These are phyloP conservation scores for Drosophila nigromelanica DNA, from an alignment of 1,140 invertebrate genomes.

Conservation along the genomic window DNA sequence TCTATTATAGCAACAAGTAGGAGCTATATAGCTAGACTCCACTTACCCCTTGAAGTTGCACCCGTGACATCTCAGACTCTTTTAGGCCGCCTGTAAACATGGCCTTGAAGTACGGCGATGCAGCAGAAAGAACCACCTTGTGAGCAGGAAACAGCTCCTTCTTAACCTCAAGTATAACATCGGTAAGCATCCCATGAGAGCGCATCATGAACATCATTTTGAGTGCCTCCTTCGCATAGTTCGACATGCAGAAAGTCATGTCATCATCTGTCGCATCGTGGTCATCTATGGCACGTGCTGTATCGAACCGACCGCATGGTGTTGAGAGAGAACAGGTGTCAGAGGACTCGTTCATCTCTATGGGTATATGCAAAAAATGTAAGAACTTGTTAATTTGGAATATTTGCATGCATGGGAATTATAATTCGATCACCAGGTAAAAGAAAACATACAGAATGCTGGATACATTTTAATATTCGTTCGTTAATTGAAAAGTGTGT, in stretches of 20 bases:
- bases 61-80: slow-evolving; percentile 93
- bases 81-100: slow-evolving; percentile 96
- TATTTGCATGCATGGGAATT: too few relatives aligned
- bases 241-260: slow-evolving; percentile 94
- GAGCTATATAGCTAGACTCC: slow-evolving; percentile 24
- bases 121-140: slow-evolving; percentile 95
- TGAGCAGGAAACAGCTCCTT: slow-evolving; percentile 94
- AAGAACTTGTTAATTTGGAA: background rate
- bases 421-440: too few relatives aligned
- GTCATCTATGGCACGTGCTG: slow-evolving; percentile 64
- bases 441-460: too few relatives aligned
- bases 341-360: slow-evolving; percentile 70
- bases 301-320: slow-evolving; percentile 52
- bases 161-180: slow-evolving; percentile 94
- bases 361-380: slow-evolving; percentile 36
- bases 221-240: slow-evolving; percentile 93
- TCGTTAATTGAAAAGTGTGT: too few relatives aligned
- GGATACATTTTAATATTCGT: too few relatives aligned
- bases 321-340: slow-evolving; percentile 56
- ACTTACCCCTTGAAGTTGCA: slow-evolving; percentile 92
- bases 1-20: slow-evolving; percentile 64
- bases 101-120: slow-evolving; percentile 97
- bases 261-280: slow-evolving; percentile 85
- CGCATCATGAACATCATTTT: slow-evolving; percentile 96
- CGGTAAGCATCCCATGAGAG: slow-evolving; percentile 94